Evolutionary conservation across 2,113 vertebrate species (phyloP), one percentile per base, ranked within the genome.

Genomic region (Columba janthina): DNA sequence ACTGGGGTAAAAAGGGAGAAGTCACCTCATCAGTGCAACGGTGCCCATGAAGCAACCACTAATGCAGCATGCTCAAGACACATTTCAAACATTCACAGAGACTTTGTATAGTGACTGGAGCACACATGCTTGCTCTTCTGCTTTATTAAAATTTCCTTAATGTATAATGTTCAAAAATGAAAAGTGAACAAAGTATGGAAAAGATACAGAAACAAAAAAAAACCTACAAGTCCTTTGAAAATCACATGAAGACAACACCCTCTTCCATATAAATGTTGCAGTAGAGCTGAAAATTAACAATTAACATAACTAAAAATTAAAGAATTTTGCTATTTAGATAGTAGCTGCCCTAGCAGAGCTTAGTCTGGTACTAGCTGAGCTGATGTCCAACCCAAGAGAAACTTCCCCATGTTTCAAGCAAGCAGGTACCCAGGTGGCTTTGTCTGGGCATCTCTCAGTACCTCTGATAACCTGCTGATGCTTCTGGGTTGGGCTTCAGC

Each of bases 11-110:
- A 73, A 74, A 73, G 4, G 7, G 11, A 66, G 18, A 54, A 17
- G 24, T 34, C 50, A 57, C 5, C 24, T 62, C 36, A 40, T 29
- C 34, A 32, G 21, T 25, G 24, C 28, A 76, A 16, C 36, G 48
- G 11, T 15, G 31, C 8, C 67, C 7, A 25, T 1, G 3, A 80
- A 40, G 58, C 40, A 70, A 46, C 1, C 5, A 0, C 36, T 42
- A 57, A 28, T 0, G 2, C 11, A 57, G 21, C 14, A 16, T 1
- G 4, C 13, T 51, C 17, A 46, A 53, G 17, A 60, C 31, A 36
- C 46, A 61, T n/a, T 46, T 90, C 32, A 82, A 21, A 64, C 6
- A 4, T 48, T 56, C 53, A 53, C 28, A 61, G 29, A 65, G 15
- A 16, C 19, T 48, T 46, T 40, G 3, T 8, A 29, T 10, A 19